These are phyloP conservation scores for Stenodera caucasica DNA, from an alignment of 2,888 invertebrate genomes.

Conservation along the genomic window DNA sequence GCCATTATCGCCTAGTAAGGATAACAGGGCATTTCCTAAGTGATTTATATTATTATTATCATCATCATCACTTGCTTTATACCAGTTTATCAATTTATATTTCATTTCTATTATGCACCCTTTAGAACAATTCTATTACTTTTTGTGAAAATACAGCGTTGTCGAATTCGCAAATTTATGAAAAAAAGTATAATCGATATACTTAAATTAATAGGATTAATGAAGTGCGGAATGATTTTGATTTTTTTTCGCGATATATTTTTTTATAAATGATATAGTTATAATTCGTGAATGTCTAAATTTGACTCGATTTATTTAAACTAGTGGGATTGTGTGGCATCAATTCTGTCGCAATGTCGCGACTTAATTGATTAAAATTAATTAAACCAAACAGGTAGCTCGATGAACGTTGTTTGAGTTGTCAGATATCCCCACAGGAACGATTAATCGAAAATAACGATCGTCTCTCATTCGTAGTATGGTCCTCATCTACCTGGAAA, in stretches of 20 bases:
- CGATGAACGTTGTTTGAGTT: slow-evolving; percentile 1
- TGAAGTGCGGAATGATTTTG: too few relatives aligned
- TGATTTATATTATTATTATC: slow-evolving; percentile 22
- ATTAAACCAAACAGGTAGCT: slow-evolving; percentile 4
- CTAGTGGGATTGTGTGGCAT: too few relatives aligned
- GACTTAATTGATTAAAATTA: slow-evolving; percentile 8
- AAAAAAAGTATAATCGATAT: too few relatives aligned
- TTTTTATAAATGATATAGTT: too few relatives aligned
- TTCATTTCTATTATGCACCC: slow-evolving; percentile 45
- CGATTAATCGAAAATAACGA: slow-evolving; percentile 31
- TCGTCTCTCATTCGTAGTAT: slow-evolving; percentile 1
- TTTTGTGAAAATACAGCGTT: too few relatives aligned
- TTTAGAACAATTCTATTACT: too few relatives aligned
- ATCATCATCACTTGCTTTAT: background rate
- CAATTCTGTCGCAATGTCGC: slow-evolving; percentile 6
- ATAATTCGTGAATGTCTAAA: too few relatives aligned
- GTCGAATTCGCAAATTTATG: too few relatives aligned
- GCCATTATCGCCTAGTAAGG: slow-evolving; percentile 36
- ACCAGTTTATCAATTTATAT: slow-evolving; percentile 15
- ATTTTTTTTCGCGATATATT: too few relatives aligned
- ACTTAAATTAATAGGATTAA: too few relatives aligned
- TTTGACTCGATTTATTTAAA: too few relatives aligned
- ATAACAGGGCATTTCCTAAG: slow-evolving; percentile 24
- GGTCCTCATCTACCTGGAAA: background rate
- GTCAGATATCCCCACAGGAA: slow-evolving; percentile 22